A percentile compares a stretch with the other conserved stretches of the same genome.
Conservation (phyloP, 2,113 vertebrate genomes). For the Helogale parvula region DNA sequence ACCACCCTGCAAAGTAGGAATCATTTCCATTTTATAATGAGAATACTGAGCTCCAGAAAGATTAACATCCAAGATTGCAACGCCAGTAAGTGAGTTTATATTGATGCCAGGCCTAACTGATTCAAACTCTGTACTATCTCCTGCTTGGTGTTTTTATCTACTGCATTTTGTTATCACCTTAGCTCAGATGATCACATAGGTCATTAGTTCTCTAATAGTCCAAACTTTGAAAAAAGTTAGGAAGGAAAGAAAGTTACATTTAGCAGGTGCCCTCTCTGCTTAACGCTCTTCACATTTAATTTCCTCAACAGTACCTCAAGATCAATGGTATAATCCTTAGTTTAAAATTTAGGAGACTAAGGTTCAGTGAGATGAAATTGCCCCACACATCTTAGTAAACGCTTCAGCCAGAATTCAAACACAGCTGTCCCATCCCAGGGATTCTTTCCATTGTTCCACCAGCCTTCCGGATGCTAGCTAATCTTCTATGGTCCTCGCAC, state of each 20-base stretch:
- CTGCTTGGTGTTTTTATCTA: slow-evolving; percentile 37
- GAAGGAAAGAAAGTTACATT: background rate
- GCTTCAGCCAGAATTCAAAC: background rate
- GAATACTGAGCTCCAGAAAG: background rate
- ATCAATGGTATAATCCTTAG: background rate
- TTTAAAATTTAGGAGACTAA: slow-evolving; percentile 6
- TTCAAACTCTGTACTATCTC: background rate
- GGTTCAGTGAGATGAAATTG: background rate
- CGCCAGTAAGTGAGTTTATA: slow-evolving; percentile 33
- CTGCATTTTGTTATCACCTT: slow-evolving; percentile 10
- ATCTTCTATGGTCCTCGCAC: background rate
- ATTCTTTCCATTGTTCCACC: background rate
- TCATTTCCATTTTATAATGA: slow-evolving; percentile 52
- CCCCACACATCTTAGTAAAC: background rate
- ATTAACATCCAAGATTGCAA: slow-evolving; percentile 1
- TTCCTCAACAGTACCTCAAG: background rate
- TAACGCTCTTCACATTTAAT: slow-evolving; percentile 2
- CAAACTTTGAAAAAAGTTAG: slow-evolving; percentile 15
- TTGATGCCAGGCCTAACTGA: background rate
- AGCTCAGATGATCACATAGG: background rate
- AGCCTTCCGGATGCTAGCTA: background rate
- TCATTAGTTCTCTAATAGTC: slow-evolving; percentile 17
- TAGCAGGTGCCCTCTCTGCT: background rate
- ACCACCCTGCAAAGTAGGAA: slow-evolving; percentile 8
- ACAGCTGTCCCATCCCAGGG: background rate